Evolutionary conservation across 2,797 vertebrate species (phyloP), one percentile per base, ranked within the genome.

Genomic region (Steatocranus sp.): DNA sequence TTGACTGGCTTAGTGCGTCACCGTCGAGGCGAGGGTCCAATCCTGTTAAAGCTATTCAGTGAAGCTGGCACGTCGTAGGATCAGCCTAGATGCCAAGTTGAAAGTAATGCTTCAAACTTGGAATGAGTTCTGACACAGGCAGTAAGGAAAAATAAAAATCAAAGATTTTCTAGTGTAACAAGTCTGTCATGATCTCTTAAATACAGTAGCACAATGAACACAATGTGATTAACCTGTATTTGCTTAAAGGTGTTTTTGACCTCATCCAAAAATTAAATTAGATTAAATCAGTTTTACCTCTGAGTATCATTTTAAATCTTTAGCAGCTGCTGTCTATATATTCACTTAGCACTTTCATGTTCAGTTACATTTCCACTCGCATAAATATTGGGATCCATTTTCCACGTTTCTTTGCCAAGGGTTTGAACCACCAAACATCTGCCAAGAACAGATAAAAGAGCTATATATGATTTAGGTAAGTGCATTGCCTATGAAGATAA

Each of bases 1-100:
- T 91, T 92, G 91, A 92, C 82, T 78, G 83, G 88, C 81, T 91
- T 87, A 88, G 81, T 76, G 84, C 83, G 79, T 88, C 88, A 87
- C 91, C 12, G 81, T 82, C 1, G 43, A 92, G 87, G 85, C 87
- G 49, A 84, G 63, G 81, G 85, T 89, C 89, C 90, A 88, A 92
- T 92, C 92, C 88, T 53, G 89, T 91, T 88, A 87, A 66, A 86
- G 87, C 86, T 86, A 78, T 85, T 92, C 86, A 86, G 82, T 8
- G 73, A 63, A 83, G 80, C 78, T 89, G 91, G 89, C 91, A 86
- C 85, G 51, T 76, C 70, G 10, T 76, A 36, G 85, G 83, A 84
- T 87, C 86, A 86, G 90, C 23, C 25, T 20, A 56, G 80, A 76
- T 79, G 75, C 81, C 74, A 49, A 83, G 88, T 63, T 83, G 79